Evolutionary conservation across 2,797 vertebrate genomes (phyloP).

Genomic region (Takifugu rubripes): DNA sequence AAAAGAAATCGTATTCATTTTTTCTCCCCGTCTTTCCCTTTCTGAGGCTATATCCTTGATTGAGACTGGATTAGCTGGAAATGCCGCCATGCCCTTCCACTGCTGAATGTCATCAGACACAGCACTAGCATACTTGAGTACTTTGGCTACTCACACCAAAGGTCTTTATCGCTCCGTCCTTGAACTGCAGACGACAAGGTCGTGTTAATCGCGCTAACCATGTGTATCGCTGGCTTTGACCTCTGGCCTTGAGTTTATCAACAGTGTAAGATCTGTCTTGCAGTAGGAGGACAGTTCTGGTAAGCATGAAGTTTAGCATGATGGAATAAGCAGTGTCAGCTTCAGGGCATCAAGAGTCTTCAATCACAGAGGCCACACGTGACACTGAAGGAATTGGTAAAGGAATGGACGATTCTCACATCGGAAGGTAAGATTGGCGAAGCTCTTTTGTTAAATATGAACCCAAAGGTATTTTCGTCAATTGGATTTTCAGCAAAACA

Average conservation of each 20-base stretch:
- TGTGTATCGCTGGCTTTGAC: slow-evolving; percentile 30
- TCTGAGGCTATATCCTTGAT: neutral
- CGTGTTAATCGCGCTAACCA: slow-evolving; percentile 55
- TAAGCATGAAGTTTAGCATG: slow-evolving; percentile 13
- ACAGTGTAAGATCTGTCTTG: slow-evolving; percentile 29
- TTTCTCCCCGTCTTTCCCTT: neutral
- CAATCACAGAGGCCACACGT: neutral
- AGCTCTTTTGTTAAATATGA: neutral
- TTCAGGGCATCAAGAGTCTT: neutral
- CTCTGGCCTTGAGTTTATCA: slow-evolving; percentile 48
- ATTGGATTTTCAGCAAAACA: neutral
- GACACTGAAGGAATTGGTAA: slow-evolving; percentile 2
- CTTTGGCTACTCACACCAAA: slow-evolving; percentile 3
- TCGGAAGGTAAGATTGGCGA: too few relatives aligned
- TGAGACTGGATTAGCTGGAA: neutral
- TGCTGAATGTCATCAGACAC: slow-evolving; percentile 12
- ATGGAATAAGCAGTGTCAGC: slow-evolving; percentile 16
- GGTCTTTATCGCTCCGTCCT: slow-evolving; percentile 40
- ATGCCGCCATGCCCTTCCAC: slow-evolving; percentile 10
- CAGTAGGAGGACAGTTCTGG: slow-evolving; percentile 29
- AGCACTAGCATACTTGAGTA: slow-evolving; percentile 6
- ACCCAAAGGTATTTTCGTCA: slow-evolving; percentile 6
- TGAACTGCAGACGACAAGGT: slow-evolving; percentile 26
- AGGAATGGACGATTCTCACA: neutral
- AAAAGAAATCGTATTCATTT: too few relatives aligned